Base-by-base conservation (phyloP, 2,113 vertebrate species). In the Chamaea fasciata region DNA sequence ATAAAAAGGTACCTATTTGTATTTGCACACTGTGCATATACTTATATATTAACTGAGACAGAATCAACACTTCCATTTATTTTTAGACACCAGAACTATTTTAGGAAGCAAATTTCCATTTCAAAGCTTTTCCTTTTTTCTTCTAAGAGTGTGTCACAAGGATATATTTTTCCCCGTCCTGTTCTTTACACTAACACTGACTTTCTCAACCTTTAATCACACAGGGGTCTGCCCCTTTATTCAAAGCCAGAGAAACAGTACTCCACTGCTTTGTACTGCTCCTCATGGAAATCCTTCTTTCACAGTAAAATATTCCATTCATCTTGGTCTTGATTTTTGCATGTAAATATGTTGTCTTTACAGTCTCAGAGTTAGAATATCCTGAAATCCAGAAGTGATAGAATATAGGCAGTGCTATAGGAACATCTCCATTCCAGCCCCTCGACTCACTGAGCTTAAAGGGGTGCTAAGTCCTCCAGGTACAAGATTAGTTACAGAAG, bases 121-220 rank as follows among this genome's bases (percentile, higher is more conserved):
- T 87, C 35, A 87, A 64, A 65, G 7, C 3, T 78, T 35, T 65
- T 52, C 17, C 2, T 57, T 82, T 82, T 71, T 71, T 39, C 50
- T 77, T 15, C 12, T 70, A 63, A n/a, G 30, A 77, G 1, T 0
- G 0, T 24, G 27, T 64, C 47, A 83, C 55, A 81, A 42, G 35
- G 15, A 83, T 75, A 23, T 56, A 23, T 44, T 67, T 90, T 23
- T 71, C 27, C 10, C 9, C 55, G 4, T 35, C 60, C 31, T 39
- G 28, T 68, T 53, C 37, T 86, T 85, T 67, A 37, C 12, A 78
- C 30, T 69, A 86, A 68, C 16, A 37, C 4, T 56, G 41, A 67
- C 37, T 60, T 87, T 88, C 70, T 50, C 52, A 55, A 46, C 13
- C 9, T 68, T 78, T 28, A 55, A 0, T 65, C 42, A 53, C 30